Base-by-base conservation (phyloP, 2,113 vertebrate species). In the Myodes glareolus region DNA sequence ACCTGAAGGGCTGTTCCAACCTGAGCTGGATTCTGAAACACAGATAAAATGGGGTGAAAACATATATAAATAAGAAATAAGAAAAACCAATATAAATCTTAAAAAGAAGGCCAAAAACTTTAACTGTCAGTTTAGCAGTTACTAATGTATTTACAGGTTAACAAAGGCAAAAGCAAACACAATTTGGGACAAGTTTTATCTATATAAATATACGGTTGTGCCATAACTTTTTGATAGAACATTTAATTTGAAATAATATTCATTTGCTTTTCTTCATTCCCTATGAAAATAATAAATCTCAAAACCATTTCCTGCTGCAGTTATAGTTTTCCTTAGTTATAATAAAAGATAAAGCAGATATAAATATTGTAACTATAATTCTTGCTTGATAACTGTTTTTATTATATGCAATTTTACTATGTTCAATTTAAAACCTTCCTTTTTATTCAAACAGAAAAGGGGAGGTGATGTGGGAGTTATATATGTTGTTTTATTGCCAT, bases 1-100 rank as follows among this genome's bases (percentile, higher is more conserved):
- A 99, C 99, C 98, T 99, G 99, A 95, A 99, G 99, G 75, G 99
- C 99, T 6, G 99, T 99, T 94, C 99, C 99, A 0, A 99, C 99
- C 98, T 99, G 99, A 78, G 99, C 99, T 47, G 99, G 99, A 97
- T 99, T 99, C 99, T 98, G 70, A 94, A 91, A 96, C 33, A 90
- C 47, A 78, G 8, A 25, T 63, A 19, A 42, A 39, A 23, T 45
- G 29, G 39, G 17, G 11, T 47, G 7, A 47, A 58, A 96, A 94
- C 3, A 93, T 16, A 91, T 84, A 95, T 55, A 90, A 95, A 92
- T 5, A 94, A 17, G 29, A 94, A 85, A 88, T 3, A 90, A 91
- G 52, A 14, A 92, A 84, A 90, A 70, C 3, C 4, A 95, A 70
- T 70, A 85, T 29, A 61, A 93, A 94, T 42, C 52, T 92, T 84